Base-by-base conservation (phyloP, 2,113 vertebrate species). In the Chaetura pelagica region DNA sequence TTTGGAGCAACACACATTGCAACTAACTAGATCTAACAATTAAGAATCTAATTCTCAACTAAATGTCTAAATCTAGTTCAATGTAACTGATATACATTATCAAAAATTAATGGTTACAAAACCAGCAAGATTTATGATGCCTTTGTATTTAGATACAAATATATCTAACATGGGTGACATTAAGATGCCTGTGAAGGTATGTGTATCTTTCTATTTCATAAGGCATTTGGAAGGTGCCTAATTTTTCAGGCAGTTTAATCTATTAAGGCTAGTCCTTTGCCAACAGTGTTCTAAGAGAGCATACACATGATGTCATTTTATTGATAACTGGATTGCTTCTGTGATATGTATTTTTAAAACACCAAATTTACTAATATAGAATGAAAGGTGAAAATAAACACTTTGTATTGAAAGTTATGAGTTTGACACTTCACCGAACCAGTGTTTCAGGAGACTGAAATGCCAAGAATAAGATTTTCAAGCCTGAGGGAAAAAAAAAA, bases 201-300 rank as follows among this genome's bases (percentile, higher is more conserved):
- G 30, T 77, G 0, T 40, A 38, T 73, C 54, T 58, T 90, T 77
- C 23, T 51, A 35, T 8, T 62, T 80, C 20, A 69, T 77, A 63
- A 80, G 35, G 61, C 16, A 86, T 74, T 35, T 40, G 9, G 58
- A 72, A 55, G 34, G 59, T 92, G 48, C 8, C 14, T 81, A 59
- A 87, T 82, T 89, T 89, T 93, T 93, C 66, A 75, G 78, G 78
- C 27, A 81, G 61, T 17, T 89, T 23, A 75, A 91, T 71, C 68
- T 87, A 63, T 71, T 80, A 71, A 84, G 34, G 34, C 22, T 82
- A 82, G 40, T 7, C 44, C 5, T 59, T 62, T 64, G 69, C 38
- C 42, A 84, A 35, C 3, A 63, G 32, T 38, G 4, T 29, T 78
- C 12, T 55, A 81, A 23, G 49, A 15, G 1, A 38, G 4, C 22